phyloP scores from a whole-genome alignment of 2,888 invertebrate species.

The Invenusta paracnida region DNA sequence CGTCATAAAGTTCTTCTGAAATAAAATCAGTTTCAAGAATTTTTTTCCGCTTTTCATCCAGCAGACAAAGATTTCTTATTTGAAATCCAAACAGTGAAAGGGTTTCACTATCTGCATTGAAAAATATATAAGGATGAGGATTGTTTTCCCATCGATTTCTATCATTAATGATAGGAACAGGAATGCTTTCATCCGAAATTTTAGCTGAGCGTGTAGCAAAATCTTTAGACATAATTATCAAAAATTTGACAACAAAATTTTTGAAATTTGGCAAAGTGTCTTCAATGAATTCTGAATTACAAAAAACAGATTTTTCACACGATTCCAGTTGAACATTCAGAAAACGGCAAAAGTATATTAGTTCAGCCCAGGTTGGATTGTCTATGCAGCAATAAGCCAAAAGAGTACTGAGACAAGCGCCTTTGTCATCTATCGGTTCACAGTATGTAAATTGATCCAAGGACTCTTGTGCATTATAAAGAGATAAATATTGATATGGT shows the following conservation, averaged over 20 bases:
- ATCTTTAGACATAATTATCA: constrained; percentile 53
- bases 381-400: constrained; percentile 48
- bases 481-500: neutral
- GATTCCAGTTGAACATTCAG: constrained; percentile 52
- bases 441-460: neutral
- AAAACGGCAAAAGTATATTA: constrained; percentile 52
- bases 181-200: constrained; percentile 50
- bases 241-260: constrained; percentile 51
- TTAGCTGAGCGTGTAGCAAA: constrained; percentile 51
- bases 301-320: constrained; percentile 51
- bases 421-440: neutral
- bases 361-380: constrained; percentile 51
- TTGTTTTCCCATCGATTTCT: constrained; percentile 32
- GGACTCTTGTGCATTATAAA: neutral
- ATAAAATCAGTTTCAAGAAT: neutral
- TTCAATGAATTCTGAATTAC: constrained; percentile 45
- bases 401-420: neutral
- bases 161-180: neutral
- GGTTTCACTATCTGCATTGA: constrained; percentile 17
- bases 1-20: neutral
- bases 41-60: neutral
- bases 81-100: neutral
- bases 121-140: constrained; percentile 40
- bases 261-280: constrained; percentile 50
- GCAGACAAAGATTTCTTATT: neutral